A percentile compares a stretch with the other conserved stretches of the same genome.
phyloP scores from a whole-genome alignment of 2,797 vertebrate genomes.

The Hafferia zeledoni region DNA sequence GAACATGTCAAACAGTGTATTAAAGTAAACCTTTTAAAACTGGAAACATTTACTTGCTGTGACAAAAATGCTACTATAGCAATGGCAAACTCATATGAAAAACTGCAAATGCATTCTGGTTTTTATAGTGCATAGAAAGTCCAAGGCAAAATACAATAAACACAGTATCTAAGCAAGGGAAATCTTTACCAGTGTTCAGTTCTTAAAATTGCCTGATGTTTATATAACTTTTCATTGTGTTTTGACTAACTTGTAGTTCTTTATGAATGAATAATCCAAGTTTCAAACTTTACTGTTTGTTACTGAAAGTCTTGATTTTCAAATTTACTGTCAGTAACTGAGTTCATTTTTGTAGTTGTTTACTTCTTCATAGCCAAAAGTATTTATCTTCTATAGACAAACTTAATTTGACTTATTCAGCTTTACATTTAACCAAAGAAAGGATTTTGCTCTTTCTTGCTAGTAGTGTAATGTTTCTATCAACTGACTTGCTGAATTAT shows the following conservation, averaged over 20 bases:
- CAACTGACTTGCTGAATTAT: background rate
- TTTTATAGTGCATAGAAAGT: background rate
- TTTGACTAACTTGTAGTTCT: background rate
- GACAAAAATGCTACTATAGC: background rate
- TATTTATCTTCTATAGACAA: background rate
- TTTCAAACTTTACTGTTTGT: background rate
- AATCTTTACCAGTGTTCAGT: background rate
- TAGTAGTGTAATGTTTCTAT: background rate
- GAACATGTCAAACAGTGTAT: background rate
- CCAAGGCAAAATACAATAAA: background rate
- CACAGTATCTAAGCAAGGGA: background rate
- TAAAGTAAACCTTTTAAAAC: background rate
- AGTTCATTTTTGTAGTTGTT: background rate
- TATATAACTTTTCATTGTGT: background rate
- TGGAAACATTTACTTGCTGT: background rate
- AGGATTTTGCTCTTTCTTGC: background rate
- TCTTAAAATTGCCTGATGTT: background rate
- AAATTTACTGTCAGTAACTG: background rate
- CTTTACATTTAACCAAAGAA: background rate
- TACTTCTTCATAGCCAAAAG: background rate
- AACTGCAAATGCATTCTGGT: background rate
- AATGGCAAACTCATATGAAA: background rate
- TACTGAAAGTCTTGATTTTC: background rate
- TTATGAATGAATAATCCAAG: background rate
- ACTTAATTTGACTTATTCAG: background rate